Evolutionary conservation across 92 coral and sea anemone genomes (phyloP).

Genomic region (Chrysogorgia sp.): DNA sequence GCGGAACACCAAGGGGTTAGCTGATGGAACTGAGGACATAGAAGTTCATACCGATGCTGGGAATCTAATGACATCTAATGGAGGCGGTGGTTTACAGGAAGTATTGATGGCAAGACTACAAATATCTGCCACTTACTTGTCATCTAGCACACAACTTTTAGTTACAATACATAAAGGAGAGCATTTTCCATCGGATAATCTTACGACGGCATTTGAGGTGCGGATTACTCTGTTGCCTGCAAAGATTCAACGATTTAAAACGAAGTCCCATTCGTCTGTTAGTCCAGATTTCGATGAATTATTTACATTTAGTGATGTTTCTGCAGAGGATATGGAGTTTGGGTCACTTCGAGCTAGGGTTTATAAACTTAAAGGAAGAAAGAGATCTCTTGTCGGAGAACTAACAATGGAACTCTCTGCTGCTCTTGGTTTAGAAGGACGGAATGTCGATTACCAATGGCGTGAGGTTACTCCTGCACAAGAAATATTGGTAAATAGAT

Average conservation of each 20-base stretch:
- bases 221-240: constrained; percentile 25
- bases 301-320: constrained; percentile 18
- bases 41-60: not conserved
- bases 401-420: constrained; percentile 7
- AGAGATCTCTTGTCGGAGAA: constrained; percentile 19
- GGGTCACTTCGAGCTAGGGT: constrained; percentile 9
- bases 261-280: constrained; percentile 22
- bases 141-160: constrained; percentile 6
- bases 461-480: constrained; percentile 10
- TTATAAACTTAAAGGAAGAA: constrained; percentile 11
- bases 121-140: constrained; percentile 1
- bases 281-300: constrained; percentile 28
- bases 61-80: not conserved
- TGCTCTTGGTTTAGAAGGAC: constrained; percentile 8
- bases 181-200: not conserved
- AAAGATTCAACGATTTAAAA: constrained; percentile 19
- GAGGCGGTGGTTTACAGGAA: not conserved
- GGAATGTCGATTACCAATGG: constrained; percentile 4
- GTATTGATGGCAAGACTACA: constrained; percentile 7
- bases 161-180: constrained; percentile 19
- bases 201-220: constrained; percentile 6
- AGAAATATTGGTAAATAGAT: constrained; percentile 13
- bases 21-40: not conserved
- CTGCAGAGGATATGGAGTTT: constrained; percentile 1
- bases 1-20: not conserved